Base-by-base conservation (phyloP, 1,140 invertebrate genomes). In the Sitobion miscanthi region DNA sequence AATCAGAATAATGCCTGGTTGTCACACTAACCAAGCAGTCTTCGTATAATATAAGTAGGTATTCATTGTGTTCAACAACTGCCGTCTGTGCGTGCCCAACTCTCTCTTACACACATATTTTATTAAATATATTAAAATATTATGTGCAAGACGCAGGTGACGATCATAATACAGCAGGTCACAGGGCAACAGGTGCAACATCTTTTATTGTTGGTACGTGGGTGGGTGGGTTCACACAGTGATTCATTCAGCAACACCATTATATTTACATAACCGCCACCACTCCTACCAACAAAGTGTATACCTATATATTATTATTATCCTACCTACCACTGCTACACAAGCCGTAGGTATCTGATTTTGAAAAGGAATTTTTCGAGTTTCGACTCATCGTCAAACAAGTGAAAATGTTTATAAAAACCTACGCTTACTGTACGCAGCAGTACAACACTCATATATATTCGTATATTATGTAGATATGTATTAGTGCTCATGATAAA, bases 191-290 rank as follows among this genome's bases (percentile, higher is more conserved):
- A 77, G 62, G 62, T 77, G 62, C 62, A 77, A 77, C 62, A 77
- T 77, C 62, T 77, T 77, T 77, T 77, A 77, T 77, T 77, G 62
- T 77, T 77, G n/a, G 62, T 77, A 77, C 62, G 62, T 77, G 62
- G 62, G 62, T 77, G 62, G 62, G 62, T 77, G 62, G 62, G 62
- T 77, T 77, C 62, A 77, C 62, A n/a, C 62, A 77, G 62, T 77
- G 62, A 77, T 77, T 77, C 62, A 77, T 77, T 77, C 62, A n/a
- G 62, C 30, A 77, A 77, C 62, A 77, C 62, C 30, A 77, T 77
- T 77, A 77, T 77, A 77, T 77, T 77, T 77, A 77, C 62, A 77
- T 77, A 69, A 7, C 62, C 62, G 4, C 62, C 62, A 77, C 62
- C 62, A 69, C 62, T 77, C 30, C 30, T 77, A n/a, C 62, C 62